A percentile compares a stretch with the other conserved stretches of the same genome.
Conservation (phyloP, 2,888 invertebrate genomes). For the Heliothis peltigera region DNA sequence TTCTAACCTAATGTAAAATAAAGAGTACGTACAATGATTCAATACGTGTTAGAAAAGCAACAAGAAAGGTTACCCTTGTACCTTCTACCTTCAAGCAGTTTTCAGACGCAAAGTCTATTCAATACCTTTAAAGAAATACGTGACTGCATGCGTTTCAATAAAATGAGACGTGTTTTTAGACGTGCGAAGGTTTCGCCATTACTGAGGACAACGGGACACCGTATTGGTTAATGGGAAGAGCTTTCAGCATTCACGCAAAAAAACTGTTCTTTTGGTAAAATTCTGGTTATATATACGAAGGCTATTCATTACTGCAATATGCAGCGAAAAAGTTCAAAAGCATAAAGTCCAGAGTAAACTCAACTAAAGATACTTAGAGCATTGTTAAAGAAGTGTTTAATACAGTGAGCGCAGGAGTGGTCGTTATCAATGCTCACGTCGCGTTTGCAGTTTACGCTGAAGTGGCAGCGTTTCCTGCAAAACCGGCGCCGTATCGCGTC, state of each 20-base stretch:
- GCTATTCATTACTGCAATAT: no score
- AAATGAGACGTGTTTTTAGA: constrained; percentile 39
- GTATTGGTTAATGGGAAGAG: not conserved
- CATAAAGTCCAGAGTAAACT: constrained; percentile 12
- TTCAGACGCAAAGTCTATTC: constrained; percentile 41
- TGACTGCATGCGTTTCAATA: constrained; percentile 54
- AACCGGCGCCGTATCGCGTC: constrained; percentile 73
- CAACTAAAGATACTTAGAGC: constrained; percentile 21
- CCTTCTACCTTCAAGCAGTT: constrained; percentile 49
- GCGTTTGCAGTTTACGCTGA: constrained; percentile 64
- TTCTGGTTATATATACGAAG: not conserved
- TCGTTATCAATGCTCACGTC: constrained; percentile 64
- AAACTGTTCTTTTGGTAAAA: constrained; percentile 5
- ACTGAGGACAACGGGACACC: not conserved
- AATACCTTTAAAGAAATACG: constrained; percentile 57
- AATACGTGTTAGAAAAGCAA: constrained; percentile 1
- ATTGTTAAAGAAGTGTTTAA: constrained; percentile 50
- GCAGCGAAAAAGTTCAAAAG: not conserved
- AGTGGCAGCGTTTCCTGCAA: constrained; percentile 72
- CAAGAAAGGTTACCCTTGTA: constrained; percentile 56
- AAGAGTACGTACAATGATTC: constrained; percentile 10
- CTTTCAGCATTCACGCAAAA: not conserved
- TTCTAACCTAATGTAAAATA: not conserved
- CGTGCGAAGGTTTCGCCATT: constrained; percentile 30
- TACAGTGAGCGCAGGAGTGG: constrained; percentile 40